phyloP scores from a whole-genome alignment of 2,888 invertebrate species.

The Latrodectus hesperus region DNA sequence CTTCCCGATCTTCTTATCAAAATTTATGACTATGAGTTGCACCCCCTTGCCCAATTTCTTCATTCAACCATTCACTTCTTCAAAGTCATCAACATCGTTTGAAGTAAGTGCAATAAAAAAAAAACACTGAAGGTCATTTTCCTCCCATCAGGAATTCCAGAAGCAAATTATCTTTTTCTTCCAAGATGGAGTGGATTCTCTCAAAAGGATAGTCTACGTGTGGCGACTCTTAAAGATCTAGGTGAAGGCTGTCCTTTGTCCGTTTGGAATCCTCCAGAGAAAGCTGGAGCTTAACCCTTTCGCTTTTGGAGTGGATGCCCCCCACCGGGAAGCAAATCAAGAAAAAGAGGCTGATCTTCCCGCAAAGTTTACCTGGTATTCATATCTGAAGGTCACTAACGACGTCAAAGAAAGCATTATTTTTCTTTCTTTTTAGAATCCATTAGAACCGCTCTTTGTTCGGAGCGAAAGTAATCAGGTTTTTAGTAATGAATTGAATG shows the following conservation, averaged over 20 bases:
- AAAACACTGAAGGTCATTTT: background rate
- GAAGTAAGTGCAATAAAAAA: background rate
- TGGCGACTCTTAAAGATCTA: background rate
- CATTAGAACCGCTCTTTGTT: too few species aligned
- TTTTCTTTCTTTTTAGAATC: too few species aligned
- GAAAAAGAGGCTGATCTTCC: too few species aligned
- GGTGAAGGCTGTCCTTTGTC: conserved; percentile 5
- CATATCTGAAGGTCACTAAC: too few species aligned
- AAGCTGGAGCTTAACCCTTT: conserved; percentile 2
- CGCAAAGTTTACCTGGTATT: too few species aligned
- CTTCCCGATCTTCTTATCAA: background rate
- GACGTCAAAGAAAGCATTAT: too few species aligned
- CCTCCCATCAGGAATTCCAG: background rate
- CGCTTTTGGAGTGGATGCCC: background rate
- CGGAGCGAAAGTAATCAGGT: too few species aligned
- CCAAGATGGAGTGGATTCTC: background rate
- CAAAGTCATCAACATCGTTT: background rate
- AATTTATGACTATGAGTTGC: background rate
- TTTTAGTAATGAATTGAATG: too few species aligned
- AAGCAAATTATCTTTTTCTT: background rate
- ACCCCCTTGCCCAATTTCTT: background rate
- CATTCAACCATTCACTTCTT: background rate
- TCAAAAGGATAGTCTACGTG: background rate
- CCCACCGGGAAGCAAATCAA: background rate
- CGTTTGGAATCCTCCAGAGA: background rate